Base-by-base conservation (phyloP, 2,113 vertebrate species). In the Abramis brama region DNA sequence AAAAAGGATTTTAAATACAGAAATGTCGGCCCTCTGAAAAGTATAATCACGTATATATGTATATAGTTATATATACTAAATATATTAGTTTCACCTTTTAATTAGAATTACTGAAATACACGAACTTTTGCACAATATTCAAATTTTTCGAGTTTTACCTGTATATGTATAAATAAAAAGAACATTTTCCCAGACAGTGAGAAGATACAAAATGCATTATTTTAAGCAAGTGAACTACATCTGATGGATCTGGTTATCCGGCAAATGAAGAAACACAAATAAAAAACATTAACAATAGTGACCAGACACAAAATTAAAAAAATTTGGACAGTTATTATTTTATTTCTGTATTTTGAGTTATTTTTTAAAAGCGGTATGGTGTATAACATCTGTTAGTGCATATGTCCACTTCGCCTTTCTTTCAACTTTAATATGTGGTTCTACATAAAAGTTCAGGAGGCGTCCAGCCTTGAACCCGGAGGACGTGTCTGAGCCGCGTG, bases 311-410 rank as follows among this genome's bases (percentile, higher is more conserved):
- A 39, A 70, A 52, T 82, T 50, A 68, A n/a, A 70, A 9, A 33
- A 33, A 13, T 25, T 70, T 70, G 60, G 45, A 57, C 30, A 83
- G 30, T 83, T 74, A n/a, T 55, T 12, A 2, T 52, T 83, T 83
- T 83, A 83, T 83, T 83, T 17, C 50, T 5, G 66, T 73, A 25
- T 39, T 52, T 36, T 82, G 13, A n/a, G 66, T 74, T 50, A 70
- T 39, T 33, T 83, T 33, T 73, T 83, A 73, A 83, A 59, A 83
- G 68, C 30, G 15, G 17, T 55, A 33, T 73, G 30, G 47, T 50
- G 45, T 52, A 82, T 23, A 70, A 68, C 43, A 82, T 83, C 6
- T 59, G 30, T 83, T 70, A 23, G 66, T 70, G 47, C 33, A 59
- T 83, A 36, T 70, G 45, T 83, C 68, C 33, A 2, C 62, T 70